Conservation (phyloP, 2,797 vertebrate genomes). For the Emydoidea blandingii region DNA sequence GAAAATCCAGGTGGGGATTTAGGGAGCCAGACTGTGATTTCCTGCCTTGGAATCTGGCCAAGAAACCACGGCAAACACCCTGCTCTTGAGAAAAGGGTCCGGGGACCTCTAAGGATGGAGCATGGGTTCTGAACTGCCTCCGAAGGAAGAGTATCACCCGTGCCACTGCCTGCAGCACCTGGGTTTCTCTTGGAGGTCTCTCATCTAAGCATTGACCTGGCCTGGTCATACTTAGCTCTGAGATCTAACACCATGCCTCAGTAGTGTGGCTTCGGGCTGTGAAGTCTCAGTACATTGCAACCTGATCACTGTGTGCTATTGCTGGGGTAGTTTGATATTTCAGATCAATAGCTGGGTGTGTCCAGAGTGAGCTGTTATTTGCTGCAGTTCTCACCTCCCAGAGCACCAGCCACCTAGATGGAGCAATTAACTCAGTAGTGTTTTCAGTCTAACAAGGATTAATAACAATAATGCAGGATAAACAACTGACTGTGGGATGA, state of each 20-base stretch:
- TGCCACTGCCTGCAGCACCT: not conserved
- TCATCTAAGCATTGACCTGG: not conserved
- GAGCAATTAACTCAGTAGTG: not conserved
- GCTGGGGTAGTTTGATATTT: not conserved
- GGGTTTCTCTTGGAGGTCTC: not conserved
- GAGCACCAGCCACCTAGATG: not conserved
- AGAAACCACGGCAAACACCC: not conserved
- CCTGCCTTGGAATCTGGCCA: not conserved
- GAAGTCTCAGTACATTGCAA: not conserved
- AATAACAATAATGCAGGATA: fast-evolving
- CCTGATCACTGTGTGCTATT: not conserved
- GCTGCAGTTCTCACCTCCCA: not conserved
- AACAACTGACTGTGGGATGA: fast-evolving
- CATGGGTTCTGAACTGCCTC: not conserved
- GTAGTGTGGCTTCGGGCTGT: not conserved
- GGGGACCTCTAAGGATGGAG: too few species aligned
- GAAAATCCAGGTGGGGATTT: too few species aligned
- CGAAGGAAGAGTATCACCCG: not conserved
- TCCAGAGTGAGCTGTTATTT: not conserved
- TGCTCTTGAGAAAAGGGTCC: not conserved
- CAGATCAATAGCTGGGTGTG: not conserved
- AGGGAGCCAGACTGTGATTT: not conserved
- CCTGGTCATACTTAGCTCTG: not conserved
- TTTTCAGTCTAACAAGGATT: not conserved
- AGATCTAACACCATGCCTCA: not conserved